Evolutionary conservation across 2,797 vertebrate genomes (phyloP).

Genomic region (Chiroxiphia lanceolata): DNA sequence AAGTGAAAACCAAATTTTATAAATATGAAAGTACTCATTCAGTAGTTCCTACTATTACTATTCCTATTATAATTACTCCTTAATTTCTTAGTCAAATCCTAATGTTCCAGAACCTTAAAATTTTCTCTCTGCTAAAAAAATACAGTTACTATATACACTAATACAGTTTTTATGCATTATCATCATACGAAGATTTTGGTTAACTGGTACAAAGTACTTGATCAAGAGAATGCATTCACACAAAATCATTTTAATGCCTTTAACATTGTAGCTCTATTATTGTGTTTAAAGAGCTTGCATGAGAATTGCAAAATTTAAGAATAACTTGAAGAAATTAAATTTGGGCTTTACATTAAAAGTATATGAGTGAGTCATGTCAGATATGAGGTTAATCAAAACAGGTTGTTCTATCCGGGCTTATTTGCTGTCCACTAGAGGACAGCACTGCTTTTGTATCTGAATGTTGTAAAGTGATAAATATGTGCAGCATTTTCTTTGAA

Average conservation of each 20-base stretch:
- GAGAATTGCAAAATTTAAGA: background rate
- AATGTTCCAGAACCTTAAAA: background rate
- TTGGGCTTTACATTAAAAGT: background rate
- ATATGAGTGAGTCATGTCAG: background rate
- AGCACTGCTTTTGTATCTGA: slow-evolving; percentile 88
- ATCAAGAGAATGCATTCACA: background rate
- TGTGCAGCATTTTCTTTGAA: slow-evolving; percentile 52
- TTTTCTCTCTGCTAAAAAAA: background rate
- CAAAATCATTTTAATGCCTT: background rate
- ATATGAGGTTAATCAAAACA: background rate
- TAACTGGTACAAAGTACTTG: background rate
- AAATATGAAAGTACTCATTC: background rate
- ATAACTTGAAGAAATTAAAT: background rate
- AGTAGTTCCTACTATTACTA: background rate
- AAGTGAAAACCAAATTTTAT: background rate
- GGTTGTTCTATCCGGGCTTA: background rate
- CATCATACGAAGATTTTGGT: background rate
- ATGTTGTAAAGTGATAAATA: slow-evolving; percentile 43
- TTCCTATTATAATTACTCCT: background rate
- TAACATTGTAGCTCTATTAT: background rate
- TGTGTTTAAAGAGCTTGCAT: background rate
- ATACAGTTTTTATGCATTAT: background rate
- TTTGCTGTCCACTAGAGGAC: slow-evolving; percentile 85
- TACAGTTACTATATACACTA: background rate
- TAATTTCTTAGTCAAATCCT: background rate